A percentile compares a stretch with the other conserved stretches of the same genome.
These are phyloP conservation scores for Macrophya annulata DNA, from an alignment of 2,888 invertebrate genomes.

Conservation along the genomic window DNA sequence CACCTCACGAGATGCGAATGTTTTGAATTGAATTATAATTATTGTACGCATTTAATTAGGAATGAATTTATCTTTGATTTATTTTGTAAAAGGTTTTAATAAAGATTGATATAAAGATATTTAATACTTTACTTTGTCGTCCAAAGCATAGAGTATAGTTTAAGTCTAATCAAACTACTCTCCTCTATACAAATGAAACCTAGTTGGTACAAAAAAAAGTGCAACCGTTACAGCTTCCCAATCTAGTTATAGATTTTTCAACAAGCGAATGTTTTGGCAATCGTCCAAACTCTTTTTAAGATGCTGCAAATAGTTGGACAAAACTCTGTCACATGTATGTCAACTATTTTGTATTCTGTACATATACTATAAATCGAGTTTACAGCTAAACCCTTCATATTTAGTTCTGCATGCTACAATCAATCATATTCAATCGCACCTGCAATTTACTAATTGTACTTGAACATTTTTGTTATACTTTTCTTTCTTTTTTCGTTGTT, in stretches of 20 bases:
- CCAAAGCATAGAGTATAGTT: neutral
- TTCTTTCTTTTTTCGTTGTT: neutral
- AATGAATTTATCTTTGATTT: neutral
- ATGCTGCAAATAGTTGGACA: constrained; percentile 18
- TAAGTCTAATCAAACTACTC: neutral
- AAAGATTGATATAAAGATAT: neutral
- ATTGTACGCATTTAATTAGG: neutral
- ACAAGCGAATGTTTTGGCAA: constrained; percentile 23
- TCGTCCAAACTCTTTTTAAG: constrained; percentile 17
- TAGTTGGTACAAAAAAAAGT: neutral
- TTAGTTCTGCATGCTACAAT: neutral
- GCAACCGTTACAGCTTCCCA: neutral
- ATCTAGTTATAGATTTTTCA: constrained; percentile 40
- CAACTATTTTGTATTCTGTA: neutral
- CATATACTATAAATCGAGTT: neutral
- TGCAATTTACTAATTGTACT: neutral
- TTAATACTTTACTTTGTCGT: neutral
- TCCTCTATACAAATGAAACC: neutral
- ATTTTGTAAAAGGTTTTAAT: neutral
- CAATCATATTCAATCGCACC: neutral
- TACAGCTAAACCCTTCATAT: neutral
- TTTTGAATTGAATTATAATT: neutral
- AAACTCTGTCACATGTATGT: constrained; percentile 14
- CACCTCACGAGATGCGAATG: neutral
- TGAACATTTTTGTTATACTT: neutral